Percentiles rank a stretch among this genome's conserved stretches.
Conservation (phyloP, 2,797 vertebrate species). For the Coluber constrictor region DNA sequence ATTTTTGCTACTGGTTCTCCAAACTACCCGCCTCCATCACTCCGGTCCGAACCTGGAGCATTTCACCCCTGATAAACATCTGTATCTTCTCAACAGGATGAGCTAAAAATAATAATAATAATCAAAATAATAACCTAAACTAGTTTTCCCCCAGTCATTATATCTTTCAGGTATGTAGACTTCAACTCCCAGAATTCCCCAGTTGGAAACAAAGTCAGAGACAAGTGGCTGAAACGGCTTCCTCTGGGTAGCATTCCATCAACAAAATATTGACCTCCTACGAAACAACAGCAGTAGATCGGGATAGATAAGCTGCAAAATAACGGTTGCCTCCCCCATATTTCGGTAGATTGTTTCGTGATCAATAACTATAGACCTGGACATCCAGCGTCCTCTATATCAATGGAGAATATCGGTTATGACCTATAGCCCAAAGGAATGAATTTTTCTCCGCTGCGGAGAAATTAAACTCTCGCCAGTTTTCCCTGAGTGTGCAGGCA, state of each 20-base stretch:
- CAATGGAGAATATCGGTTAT: not conserved
- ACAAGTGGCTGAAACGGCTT: not conserved
- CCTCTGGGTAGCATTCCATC: not conserved
- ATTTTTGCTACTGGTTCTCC: too few species aligned
- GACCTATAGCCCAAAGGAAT: constrained; percentile 4
- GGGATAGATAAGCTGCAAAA: not conserved
- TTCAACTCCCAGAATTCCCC: too few species aligned
- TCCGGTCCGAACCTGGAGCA: too few species aligned
- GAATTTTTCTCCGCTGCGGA: not conserved
- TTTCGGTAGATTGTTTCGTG: not conserved
- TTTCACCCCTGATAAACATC: too few species aligned
- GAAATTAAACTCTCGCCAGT: not conserved
- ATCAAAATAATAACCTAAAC: too few species aligned
- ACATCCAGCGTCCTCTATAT: not conserved
- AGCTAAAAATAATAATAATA: too few species aligned
- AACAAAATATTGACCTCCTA: not conserved
- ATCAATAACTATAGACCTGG: not conserved
- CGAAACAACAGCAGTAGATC: not conserved
- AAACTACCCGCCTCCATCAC: too few species aligned
- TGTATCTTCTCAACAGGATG: too few species aligned
- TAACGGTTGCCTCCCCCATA: not conserved
- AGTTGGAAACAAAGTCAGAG: too few species aligned
- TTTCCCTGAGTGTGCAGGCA: not conserved
- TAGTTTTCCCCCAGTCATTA: too few species aligned
- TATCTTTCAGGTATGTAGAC: too few species aligned